Conservation (phyloP, 2,113 vertebrate species). For the Madoqua kirkii region DNA sequence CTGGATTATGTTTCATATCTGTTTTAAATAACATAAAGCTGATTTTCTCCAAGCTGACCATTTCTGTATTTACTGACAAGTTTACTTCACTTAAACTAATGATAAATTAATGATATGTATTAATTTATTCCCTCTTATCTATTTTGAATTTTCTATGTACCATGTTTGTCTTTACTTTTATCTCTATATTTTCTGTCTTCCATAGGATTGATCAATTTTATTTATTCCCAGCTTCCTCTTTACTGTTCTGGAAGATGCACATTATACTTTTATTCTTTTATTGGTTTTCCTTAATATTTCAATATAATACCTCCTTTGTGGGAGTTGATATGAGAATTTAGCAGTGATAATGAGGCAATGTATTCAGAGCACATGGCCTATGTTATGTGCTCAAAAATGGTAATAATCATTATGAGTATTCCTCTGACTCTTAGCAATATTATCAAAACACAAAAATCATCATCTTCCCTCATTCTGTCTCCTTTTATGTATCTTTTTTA, state of each 20-base stretch:
- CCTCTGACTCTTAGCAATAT: background rate
- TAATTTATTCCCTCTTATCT: background rate
- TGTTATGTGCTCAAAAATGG: background rate
- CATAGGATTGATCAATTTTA: background rate
- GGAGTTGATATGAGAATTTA: background rate
- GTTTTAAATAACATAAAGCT: background rate
- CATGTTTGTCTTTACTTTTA: background rate
- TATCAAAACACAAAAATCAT: background rate
- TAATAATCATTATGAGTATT: background rate
- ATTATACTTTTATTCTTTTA: background rate
- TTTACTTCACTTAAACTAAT: background rate
- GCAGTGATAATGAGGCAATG: background rate
- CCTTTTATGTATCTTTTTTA: background rate
- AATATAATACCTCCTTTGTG: background rate
- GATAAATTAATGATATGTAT: background rate
- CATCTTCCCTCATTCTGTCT: background rate
- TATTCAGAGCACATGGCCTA: background rate
- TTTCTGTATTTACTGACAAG: background rate
- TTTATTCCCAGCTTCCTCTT: background rate
- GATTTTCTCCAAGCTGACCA: background rate
- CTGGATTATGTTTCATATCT: background rate
- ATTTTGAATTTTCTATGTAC: background rate
- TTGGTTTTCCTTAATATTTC: constrained; percentile 4
- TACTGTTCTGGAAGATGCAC: background rate
- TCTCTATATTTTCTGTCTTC: background rate